phyloP scores from a whole-genome alignment of 1,140 invertebrate genomes.

The Andrena cerasifolii region DNA sequence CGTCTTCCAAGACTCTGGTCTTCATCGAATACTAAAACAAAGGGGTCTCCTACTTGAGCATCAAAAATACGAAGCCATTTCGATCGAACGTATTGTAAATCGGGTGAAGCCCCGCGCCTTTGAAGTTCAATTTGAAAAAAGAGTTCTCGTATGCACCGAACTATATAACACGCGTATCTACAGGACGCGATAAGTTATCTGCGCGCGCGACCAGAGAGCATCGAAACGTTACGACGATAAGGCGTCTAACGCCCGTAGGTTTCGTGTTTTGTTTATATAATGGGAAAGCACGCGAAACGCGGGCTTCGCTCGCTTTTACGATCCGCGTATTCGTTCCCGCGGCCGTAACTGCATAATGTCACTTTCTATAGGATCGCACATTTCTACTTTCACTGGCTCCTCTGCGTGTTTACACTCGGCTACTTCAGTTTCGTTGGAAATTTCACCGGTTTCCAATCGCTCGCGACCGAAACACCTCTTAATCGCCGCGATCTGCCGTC shows the following conservation, averaged over 20 bases:
- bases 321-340: slow-evolving; percentile 46
- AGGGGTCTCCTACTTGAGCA: too few relatives aligned
- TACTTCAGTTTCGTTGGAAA: slow-evolving; percentile 52
- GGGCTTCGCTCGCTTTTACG: slow-evolving; percentile 13
- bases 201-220: too few relatives aligned
- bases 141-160: too few relatives aligned
- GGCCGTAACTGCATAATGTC: slow-evolving; percentile 48
- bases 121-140: too few relatives aligned
- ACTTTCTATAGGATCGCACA: slow-evolving; percentile 48
- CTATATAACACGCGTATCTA: too few relatives aligned
- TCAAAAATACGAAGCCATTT: too few relatives aligned
- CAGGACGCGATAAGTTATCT: too few relatives aligned
- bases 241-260: background rate
- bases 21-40: too few relatives aligned
- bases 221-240: background rate
- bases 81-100: too few relatives aligned
- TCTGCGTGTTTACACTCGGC: background rate
- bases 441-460: slow-evolving; percentile 43
- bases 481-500: background rate
- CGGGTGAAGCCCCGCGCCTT: too few relatives aligned
- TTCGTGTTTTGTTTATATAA: slow-evolving; percentile 38
- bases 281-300: slow-evolving; percentile 28
- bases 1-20: too few relatives aligned
- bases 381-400: slow-evolving; percentile 49
- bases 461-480: background rate